Conservation (phyloP, 2,113 vertebrate species). For the Scolopax mira region DNA sequence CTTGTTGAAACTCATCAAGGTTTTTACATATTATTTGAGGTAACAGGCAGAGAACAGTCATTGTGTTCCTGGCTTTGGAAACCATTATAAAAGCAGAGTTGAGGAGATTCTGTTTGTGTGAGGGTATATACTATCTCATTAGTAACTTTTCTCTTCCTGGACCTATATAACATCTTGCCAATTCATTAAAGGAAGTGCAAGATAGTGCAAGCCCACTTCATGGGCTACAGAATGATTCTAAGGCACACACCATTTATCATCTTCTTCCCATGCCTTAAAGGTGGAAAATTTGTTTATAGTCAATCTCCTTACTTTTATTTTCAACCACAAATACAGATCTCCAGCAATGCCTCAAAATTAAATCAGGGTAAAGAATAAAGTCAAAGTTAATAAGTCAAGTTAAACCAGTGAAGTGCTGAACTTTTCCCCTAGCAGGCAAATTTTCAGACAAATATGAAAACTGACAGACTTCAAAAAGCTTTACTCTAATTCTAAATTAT, state of each 20-base stretch:
- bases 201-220: background rate
- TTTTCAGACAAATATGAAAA: background rate
- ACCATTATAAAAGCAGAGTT: background rate
- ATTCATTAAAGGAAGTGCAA: background rate
- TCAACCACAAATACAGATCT: background rate
- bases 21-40: background rate
- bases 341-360: background rate
- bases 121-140: background rate
- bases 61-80: background rate
- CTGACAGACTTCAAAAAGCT: background rate
- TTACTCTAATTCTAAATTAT: background rate
- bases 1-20: background rate
- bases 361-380: background rate
- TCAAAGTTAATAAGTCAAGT: no score
- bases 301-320: background rate
- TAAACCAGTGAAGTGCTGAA: background rate
- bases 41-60: background rate
- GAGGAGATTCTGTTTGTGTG: background rate
- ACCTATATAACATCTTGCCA: background rate
- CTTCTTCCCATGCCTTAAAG: background rate
- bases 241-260: background rate
- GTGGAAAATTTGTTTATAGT: background rate
- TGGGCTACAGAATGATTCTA: background rate
- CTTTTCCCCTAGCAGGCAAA: background rate
- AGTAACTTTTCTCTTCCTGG: background rate